phyloP scores from a whole-genome alignment of 1,140 invertebrate genomes.

The Drosophila mayri region DNA sequence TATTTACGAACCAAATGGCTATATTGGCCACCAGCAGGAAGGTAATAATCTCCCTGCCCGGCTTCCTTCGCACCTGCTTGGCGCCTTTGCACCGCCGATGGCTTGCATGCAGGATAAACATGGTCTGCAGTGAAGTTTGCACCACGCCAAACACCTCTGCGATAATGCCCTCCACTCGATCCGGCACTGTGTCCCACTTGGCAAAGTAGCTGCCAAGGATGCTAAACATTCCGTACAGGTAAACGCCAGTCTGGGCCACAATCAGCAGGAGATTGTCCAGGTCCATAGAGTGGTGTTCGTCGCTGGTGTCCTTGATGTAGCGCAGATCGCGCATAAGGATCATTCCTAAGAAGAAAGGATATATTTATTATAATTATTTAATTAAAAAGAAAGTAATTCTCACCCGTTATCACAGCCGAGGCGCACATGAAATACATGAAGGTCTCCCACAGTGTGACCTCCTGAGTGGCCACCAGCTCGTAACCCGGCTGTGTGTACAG shows the following conservation, averaged over 20 bases:
- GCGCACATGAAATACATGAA: slow-evolving; percentile 87
- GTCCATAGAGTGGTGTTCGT: slow-evolving; percentile 87
- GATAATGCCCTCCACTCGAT: slow-evolving; percentile 86
- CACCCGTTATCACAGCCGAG: slow-evolving; percentile 73
- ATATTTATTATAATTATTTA: not conserved
- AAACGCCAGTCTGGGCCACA: slow-evolving; percentile 94
- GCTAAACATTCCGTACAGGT: slow-evolving; percentile 95
- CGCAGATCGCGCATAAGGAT: slow-evolving; percentile 87
- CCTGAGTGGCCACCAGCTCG: slow-evolving; percentile 89
- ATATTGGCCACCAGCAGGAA: slow-evolving; percentile 94
- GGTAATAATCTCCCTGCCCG: slow-evolving; percentile 93
- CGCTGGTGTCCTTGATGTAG: slow-evolving; percentile 87
- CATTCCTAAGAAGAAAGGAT: slow-evolving; percentile 85
- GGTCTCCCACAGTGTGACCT: slow-evolving; percentile 92
- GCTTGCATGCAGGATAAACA: slow-evolving; percentile 94
- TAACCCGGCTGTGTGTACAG: slow-evolving; percentile 89
- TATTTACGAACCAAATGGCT: slow-evolving; percentile 94
- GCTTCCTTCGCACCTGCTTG: slow-evolving; percentile 89
- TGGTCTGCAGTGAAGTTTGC: slow-evolving; percentile 91
- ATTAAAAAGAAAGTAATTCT: not conserved
- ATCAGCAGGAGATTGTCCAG: slow-evolving; percentile 94
- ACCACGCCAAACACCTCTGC: slow-evolving; percentile 88
- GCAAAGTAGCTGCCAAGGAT: slow-evolving; percentile 92
- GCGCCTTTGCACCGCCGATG: slow-evolving; percentile 88
- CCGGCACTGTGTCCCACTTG: slow-evolving; percentile 86